Evolutionary conservation across 2,888 invertebrate species (phyloP).

Genomic region (Melanostoma mellinum): DNA sequence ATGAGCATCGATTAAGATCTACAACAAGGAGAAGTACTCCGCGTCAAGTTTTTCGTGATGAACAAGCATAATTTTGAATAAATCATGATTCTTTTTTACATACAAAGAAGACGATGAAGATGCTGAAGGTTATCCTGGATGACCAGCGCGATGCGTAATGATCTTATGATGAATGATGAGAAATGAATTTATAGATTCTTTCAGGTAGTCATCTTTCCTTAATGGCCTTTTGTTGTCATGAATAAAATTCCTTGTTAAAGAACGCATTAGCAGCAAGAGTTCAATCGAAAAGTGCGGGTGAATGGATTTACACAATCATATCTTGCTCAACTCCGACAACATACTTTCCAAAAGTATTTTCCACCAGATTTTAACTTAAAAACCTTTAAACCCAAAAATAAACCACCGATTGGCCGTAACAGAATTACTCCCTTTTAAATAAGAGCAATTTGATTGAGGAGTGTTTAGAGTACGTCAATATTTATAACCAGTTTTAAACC

Average conservation of each 20-base stretch:
- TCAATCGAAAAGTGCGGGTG: no score
- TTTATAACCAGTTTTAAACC: not conserved
- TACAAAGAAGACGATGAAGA: not conserved
- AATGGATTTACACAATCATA: no score
- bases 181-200: no score
- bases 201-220: no score
- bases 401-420: conserved; percentile 29
- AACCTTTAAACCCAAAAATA: conserved; percentile 1
- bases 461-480: conserved; percentile 30
- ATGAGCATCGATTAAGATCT: conserved; percentile 21
- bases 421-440: conserved; percentile 34
- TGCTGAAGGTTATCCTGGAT: not conserved
- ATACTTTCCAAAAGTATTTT: not conserved
- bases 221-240: no score
- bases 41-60: conserved; percentile 12
- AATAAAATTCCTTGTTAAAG: no score
- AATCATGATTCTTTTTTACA: not conserved
- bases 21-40: not conserved
- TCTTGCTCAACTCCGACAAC: no score
- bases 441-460: conserved; percentile 30
- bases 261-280: no score
- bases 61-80: conserved; percentile 29
- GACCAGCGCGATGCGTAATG: no score
- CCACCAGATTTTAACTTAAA: not conserved
- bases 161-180: no score